Base-by-base conservation (phyloP, 2,113 vertebrate genomes). In the Lagopus muta region DNA sequence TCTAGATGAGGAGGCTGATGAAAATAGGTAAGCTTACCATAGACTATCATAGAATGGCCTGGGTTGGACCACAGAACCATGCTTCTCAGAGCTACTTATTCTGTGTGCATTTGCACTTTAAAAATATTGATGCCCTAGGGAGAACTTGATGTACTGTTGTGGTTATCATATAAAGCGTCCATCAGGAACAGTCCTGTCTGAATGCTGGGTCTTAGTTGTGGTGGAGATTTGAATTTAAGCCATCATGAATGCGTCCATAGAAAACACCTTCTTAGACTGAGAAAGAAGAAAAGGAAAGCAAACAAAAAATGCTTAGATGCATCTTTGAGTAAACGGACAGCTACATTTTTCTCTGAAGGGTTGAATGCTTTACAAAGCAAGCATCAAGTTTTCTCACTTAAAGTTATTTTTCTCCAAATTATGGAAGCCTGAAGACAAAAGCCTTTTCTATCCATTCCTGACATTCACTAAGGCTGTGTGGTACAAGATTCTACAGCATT, bases 111-210 rank as follows among this genome's bases (percentile, higher is more conserved):
- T 91, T 89, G 58, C 30, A 57, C 58, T 65, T 45, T 11, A 94
- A 85, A 78, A 64, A 66, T 13, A 57, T n/a, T 16, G 54, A 22
- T 90, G 64, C 60, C 72, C 50, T 36, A 54, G 86, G 89, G 91
- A 86, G n/a, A 86, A 42, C 54, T 81, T 79, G 47, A 64, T 80
- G 55, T 36, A 36, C 66, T 83, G 27, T 65, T 70, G 73, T 62
- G 54, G 45, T 80, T 92, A 48, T 86, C 50, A 4, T 5, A 38
- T 72, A 15, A 36, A 45, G 19, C 17, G 61, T 30, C 76, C 80
- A 77, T 45, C 69, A 81, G 86, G 70, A 92, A 62, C 86, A 77
- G 73, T 19, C 42, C 60, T 77, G 76, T 64, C 79, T 88, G 72
- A 86, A 76, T 93, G 65, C 75, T 62, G 28, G 30, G 32, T 55